Evolutionary conservation across 53 echinoderm and acorn worm species (phyloP), one percentile per base, ranked within the genome.

Genomic region (Paracentrotus lividus): DNA sequence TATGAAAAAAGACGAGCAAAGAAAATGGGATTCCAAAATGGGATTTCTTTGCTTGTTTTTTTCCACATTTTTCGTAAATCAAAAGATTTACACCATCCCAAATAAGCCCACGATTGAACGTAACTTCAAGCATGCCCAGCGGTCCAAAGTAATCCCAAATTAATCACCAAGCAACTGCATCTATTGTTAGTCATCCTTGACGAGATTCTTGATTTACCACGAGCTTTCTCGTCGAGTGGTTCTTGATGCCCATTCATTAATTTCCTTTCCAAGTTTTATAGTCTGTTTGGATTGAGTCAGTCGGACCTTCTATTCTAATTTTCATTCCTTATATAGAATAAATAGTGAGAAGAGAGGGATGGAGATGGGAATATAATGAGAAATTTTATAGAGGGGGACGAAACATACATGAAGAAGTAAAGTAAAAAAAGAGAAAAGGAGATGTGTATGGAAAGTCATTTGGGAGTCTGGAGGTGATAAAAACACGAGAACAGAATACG

Each of bases 201-300:
- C 9, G 10, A 72, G 72, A 5, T 40, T 18, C 33, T 0, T 72
- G 40, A 72, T 72, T 72, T 72, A 72, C 38, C 32, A 40, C 72
- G 18, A 26, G 20, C 3, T 16, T 40, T 36, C 72, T 36, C 38
- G 40, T 38, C 40, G 72, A 72, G 72, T 26, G 40, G 56, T 56
- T 60, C 13, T 20, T 68, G 72, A 40, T 32, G 9, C 72, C 27
- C 72, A 72, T 40, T 72, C 68, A 72, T 72, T 34, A 72, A 40
- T 72, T 38, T 72, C 40, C 72, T 57, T 18, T 38, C 18, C 72
- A 40, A 36, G 72, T 27, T 72, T 72, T 72, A 72, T 72, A 38
- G 72, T 72, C 21, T 72, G 72, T 72, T 72, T 72, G 72, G 18
- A 36, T 72, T 38, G 40, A 72, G 72, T 72, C 20, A 36, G 33